These are phyloP conservation scores for Silvanus unidentatus DNA, from an alignment of 2,888 invertebrate species.

Conservation along the genomic window DNA sequence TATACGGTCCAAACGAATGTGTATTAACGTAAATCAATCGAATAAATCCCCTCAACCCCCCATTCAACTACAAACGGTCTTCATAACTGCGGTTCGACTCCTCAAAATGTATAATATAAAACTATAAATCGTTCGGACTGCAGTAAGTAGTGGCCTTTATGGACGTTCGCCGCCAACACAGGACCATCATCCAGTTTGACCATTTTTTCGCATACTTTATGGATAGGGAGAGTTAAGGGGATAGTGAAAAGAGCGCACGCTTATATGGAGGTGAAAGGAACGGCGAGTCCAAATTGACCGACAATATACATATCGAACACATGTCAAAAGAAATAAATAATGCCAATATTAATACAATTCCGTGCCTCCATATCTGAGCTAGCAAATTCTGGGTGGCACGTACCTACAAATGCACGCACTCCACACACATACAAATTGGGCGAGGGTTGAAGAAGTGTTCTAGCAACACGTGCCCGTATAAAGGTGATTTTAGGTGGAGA, in stretches of 20 bases:
- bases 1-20: too few species aligned
- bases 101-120: conserved; percentile 23
- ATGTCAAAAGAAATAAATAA: conserved; percentile 45
- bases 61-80: background rate
- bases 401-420: conserved; percentile 10
- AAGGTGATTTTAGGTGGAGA: too few species aligned
- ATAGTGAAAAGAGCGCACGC: too few species aligned
- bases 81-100: background rate
- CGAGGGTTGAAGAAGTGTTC: too few species aligned
- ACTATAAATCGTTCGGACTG: conserved; percentile 41
- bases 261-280: conserved; percentile 2
- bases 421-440: background rate
- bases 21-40: too few species aligned
- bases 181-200: conserved; percentile 26
- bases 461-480: too few species aligned
- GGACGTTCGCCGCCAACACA: conserved; percentile 13
- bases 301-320: conserved; percentile 47
- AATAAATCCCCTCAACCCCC: too few species aligned
- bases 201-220: conserved; percentile 39
- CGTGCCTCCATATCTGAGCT: conserved; percentile 13
- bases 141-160: conserved; percentile 12
- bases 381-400: conserved; percentile 23
- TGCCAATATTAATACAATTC: conserved; percentile 34
- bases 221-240: conserved; percentile 20
- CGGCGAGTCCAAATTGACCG: conserved; percentile 42